Percentiles rank a stretch among this genome's conserved stretches.
phyloP scores from a whole-genome alignment of 1,140 invertebrate species.

The Drosophila takahashii region DNA sequence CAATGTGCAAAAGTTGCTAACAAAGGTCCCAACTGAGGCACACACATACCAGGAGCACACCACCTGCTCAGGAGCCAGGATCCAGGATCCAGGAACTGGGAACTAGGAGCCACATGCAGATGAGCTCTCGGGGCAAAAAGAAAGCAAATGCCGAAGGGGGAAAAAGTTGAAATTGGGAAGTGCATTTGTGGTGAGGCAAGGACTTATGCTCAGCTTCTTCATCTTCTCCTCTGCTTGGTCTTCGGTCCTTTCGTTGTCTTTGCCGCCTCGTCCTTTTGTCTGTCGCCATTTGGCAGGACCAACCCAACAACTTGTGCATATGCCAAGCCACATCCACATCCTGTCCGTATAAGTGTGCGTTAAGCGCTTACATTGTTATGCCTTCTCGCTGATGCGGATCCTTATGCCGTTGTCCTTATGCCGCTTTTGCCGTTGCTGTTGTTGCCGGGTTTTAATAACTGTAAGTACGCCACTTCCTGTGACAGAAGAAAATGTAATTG shows the following conservation, averaged over 20 bases:
- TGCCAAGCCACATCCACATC: constrained; percentile 50
- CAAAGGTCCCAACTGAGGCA: constrained; percentile 57
- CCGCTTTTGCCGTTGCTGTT: constrained; percentile 34
- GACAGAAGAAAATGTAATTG: constrained; percentile 71
- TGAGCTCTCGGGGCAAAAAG: constrained; percentile 47
- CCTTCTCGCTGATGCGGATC: constrained; percentile 42
- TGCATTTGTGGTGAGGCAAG: constrained; percentile 72
- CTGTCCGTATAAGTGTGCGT: constrained; percentile 54
- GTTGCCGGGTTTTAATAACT: constrained; percentile 69
- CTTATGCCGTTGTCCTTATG: constrained; percentile 46
- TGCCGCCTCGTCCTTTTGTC: constrained; percentile 20
- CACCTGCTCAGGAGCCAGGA: constrained; percentile 10
- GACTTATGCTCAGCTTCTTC: constrained; percentile 40
- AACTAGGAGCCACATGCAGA: constrained; percentile 53
- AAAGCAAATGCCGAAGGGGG: constrained; percentile 40
- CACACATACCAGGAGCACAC: constrained; percentile 9
- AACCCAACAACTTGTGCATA: constrained; percentile 54
- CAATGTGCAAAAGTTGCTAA: constrained; percentile 68
- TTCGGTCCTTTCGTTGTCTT: constrained; percentile 28
- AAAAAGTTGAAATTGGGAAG: constrained; percentile 63
- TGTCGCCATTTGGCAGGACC: constrained; percentile 46
- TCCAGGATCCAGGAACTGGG: constrained; percentile 4
- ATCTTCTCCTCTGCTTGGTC: neutral
- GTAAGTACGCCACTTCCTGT: constrained; percentile 74
- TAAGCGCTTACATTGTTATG: constrained; percentile 78